Evolutionary conservation across 2,888 invertebrate species (phyloP).

Genomic region (Dolichopus griseipennis): DNA sequence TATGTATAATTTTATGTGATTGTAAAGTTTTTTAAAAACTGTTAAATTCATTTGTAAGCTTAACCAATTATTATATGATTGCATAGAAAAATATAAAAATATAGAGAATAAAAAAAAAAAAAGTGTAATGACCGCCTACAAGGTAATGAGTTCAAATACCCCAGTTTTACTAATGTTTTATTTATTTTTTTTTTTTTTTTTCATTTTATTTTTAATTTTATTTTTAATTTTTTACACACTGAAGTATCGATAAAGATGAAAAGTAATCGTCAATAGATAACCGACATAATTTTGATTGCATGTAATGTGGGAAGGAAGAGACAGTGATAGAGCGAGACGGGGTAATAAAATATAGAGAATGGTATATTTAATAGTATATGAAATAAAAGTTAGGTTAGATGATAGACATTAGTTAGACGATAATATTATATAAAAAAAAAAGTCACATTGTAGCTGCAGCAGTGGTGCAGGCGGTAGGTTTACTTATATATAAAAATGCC

Average conservation of each 20-base stretch:
- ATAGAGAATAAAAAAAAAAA: not conserved
- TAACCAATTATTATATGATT: slow-evolving; percentile 1
- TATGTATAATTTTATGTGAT: not conserved
- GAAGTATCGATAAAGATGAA: not conserved
- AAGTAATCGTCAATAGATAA: not conserved
- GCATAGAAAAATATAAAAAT: not conserved
- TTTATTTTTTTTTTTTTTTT: not conserved
- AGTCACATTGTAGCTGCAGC: too few species aligned
- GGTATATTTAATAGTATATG: too few species aligned
- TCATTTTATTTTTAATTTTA: not conserved
- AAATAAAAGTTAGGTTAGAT: too few species aligned
- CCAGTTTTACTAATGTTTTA: not conserved
- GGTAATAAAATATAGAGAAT: too few species aligned
- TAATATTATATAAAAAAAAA: too few species aligned
- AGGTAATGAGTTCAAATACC: slow-evolving; percentile 10
- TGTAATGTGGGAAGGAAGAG: too few species aligned
- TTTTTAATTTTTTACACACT: too few species aligned
- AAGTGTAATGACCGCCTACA: slow-evolving; percentile 11
- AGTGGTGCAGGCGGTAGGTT: too few species aligned
- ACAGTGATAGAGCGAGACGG: too few species aligned
- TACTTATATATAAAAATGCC: too few species aligned
- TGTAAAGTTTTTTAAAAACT: not conserved
- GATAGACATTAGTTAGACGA: too few species aligned
- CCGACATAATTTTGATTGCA: not conserved
- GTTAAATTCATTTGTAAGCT: not conserved